Conservation (phyloP, 2,888 invertebrate species). For the Conchocele bisecta region DNA sequence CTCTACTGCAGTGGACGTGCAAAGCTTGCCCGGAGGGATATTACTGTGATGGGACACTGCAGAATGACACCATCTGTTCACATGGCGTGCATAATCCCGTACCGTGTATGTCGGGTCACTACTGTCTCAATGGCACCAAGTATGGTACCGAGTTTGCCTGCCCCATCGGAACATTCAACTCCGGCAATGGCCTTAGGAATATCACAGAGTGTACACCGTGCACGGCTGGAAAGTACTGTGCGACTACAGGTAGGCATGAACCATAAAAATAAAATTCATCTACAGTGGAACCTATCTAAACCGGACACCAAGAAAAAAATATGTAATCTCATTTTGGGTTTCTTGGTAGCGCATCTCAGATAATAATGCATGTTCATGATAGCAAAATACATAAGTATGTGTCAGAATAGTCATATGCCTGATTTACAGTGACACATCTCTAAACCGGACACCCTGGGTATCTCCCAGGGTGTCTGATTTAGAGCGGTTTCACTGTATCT, state of each 20-base stretch:
- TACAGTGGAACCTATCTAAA: no score
- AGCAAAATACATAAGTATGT: no score
- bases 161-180: conserved; percentile 76
- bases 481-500: no score
- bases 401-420: no score
- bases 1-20: conserved; percentile 74
- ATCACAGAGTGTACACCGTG: conserved; percentile 74
- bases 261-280: no score
- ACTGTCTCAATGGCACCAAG: conserved; percentile 76
- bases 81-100: conserved; percentile 80
- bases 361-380: no score
- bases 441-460: no score
- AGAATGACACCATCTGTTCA: conserved; percentile 76
- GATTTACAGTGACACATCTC: no score
- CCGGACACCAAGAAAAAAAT: no score
- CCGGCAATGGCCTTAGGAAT: conserved; percentile 59
- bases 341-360: no score
- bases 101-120: conserved; percentile 75
- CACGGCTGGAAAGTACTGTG: conserved; percentile 76
- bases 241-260: conserved; percentile 68
- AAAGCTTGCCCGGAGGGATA: conserved; percentile 76
- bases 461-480: no score
- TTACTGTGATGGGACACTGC: conserved; percentile 79
- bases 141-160: conserved; percentile 74
- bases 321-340: no score